Evolutionary conservation across 2,888 invertebrate species (phyloP), one percentile per base, ranked within the genome.

Genomic region (Tenthredo distinguenda): DNA sequence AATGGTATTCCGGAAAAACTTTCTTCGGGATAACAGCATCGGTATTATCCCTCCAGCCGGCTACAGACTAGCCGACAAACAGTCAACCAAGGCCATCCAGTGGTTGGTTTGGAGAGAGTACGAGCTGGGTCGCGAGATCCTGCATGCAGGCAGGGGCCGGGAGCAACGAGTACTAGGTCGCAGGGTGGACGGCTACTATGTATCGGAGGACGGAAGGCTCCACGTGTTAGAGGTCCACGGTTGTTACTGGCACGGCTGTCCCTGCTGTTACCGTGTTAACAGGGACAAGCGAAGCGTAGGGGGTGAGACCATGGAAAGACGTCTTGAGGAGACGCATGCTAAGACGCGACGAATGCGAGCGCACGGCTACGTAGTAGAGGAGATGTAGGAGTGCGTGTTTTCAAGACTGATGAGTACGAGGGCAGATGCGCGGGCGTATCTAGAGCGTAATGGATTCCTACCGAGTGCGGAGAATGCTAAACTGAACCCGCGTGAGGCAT

Each of bases 41-140:
- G 91, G 89, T 7, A 86, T 91, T 5, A 88, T 92, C 12, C 91
- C 91, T 0, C 82, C 77, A 9, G 84, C 81, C 2, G 91, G 91
- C 4, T 92, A 91, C 84, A 74, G 92, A 10, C 72, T 62, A 18
- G 71, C 74, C 9, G 88, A 91, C 68, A 89, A 88, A 3, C 90
- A 91, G 62, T 91, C 90, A 7, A 55, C 26, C 58, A 86, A 85
- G 62, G 88, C 89, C 6, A 1, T 89, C 4, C 68, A 87, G 21
- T 90, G 89, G 89, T 34, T 90, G n/a, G n/a, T n/a, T n/a, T n/a
- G n/a, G n/a, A n/a, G n/a, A n/a, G n/a, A n/a, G n/a, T n/a, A n/a
- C n/a, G 72, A 65, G 18, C 74, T 84, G 37, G 81, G 86, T 26
- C 72, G 86, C 2, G 86, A 86, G n/a, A 88, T 91, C 50, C 6